These are phyloP conservation scores for Meriones unguiculatus DNA, from an alignment of 2,113 vertebrate genomes.

Conservation along the genomic window DNA sequence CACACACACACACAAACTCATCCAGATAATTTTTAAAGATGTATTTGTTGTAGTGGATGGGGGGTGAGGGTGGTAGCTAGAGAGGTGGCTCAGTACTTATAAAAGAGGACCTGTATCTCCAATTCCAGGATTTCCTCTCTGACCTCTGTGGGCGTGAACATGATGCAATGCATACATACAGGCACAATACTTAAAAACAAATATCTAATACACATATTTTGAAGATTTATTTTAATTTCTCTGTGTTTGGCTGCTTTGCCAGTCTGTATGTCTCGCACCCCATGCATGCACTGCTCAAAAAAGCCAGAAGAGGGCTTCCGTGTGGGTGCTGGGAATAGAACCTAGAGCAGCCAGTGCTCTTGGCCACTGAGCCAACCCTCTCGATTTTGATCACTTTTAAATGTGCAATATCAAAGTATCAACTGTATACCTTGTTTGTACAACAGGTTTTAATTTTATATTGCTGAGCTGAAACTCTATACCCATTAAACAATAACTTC, in stretches of 20 bases:
- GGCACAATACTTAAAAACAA: neutral
- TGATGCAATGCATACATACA: neutral
- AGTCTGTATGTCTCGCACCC: neutral
- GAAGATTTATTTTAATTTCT: neutral
- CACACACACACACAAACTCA: neutral
- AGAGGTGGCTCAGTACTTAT: neutral
- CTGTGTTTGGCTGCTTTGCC: neutral
- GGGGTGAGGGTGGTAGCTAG: neutral
- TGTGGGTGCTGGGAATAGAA: too few relatives aligned
- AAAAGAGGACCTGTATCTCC: neutral
- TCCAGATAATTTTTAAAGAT: neutral
- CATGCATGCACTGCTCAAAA: too few relatives aligned
- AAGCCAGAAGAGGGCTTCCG: too few relatives aligned
- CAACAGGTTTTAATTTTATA: neutral
- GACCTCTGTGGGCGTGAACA: neutral
- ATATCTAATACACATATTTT: neutral
- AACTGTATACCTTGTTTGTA: neutral
- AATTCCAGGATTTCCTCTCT: neutral
- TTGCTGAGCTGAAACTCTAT: neutral
- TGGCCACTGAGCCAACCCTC: neutral
- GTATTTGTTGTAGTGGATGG: neutral
- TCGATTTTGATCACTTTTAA: neutral
- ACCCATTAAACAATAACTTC: neutral
- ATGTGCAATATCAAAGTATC: neutral
- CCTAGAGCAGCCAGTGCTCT: neutral